A percentile compares a stretch with the other conserved stretches of the same genome.
Evolutionary conservation across 2,888 invertebrate species (phyloP).

Genomic region (Chrysolina americana): DNA sequence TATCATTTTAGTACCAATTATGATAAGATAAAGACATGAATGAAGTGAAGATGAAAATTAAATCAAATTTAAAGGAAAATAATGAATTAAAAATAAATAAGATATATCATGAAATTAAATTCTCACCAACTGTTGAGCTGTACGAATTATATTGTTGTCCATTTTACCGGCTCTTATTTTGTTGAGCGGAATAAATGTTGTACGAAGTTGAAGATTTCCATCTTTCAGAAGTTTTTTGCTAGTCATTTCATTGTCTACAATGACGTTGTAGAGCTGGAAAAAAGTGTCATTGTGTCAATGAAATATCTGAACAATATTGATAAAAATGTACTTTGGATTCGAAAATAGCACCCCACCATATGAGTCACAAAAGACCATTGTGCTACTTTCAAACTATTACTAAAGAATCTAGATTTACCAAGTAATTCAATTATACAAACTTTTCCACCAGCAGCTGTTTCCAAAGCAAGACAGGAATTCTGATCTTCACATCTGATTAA

Average conservation of each 20-base stretch:
- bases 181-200: constrained; percentile 93
- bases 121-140: constrained; percentile 81
- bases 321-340: background rate
- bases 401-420: background rate
- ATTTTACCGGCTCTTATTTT: constrained; percentile 82
- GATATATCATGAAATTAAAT: background rate
- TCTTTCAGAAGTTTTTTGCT: constrained; percentile 88
- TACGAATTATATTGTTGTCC: constrained; percentile 67
- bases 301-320: background rate
- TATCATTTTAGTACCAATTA: too few species aligned
- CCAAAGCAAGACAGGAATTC: constrained; percentile 82
- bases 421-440: constrained; percentile 70
- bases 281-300: too few species aligned
- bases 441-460: constrained; percentile 87
- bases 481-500: constrained; percentile 83
- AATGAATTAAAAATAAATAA: too few species aligned
- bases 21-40: too few species aligned
- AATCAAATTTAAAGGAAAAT: too few species aligned
- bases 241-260: constrained; percentile 89
- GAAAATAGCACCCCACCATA: too few species aligned
- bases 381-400: background rate
- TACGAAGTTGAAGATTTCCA: constrained; percentile 84
- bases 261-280: constrained; percentile 87
- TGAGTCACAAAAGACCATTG: too few species aligned
- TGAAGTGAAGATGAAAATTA: too few species aligned